phyloP scores from a whole-genome alignment of 2,888 invertebrate species.

The Ochropleura plecta region DNA sequence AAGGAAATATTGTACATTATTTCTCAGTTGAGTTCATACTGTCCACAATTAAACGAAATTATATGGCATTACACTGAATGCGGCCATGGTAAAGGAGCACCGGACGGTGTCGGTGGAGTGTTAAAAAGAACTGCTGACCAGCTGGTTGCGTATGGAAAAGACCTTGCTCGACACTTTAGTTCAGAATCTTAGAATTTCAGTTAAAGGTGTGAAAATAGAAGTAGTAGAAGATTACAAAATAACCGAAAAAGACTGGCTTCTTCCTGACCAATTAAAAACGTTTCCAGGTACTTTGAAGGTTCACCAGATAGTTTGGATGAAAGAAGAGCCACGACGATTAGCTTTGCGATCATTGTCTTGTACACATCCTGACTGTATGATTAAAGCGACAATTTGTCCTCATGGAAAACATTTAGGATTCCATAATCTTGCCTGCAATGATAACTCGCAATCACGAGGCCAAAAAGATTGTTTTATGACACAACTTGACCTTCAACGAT shows the following conservation, averaged over 20 bases:
- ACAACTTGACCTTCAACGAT: constrained; percentile 7
- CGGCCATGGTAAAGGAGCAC: constrained; percentile 58
- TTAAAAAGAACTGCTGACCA: constrained; percentile 44
- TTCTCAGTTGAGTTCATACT: constrained; percentile 22
- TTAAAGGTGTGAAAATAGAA: constrained; percentile 28
- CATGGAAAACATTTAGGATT: constrained; percentile 13
- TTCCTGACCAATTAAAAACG: constrained; percentile 35
- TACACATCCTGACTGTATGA: constrained; percentile 23
- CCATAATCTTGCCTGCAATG: constrained; percentile 16
- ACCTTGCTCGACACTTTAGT: constrained; percentile 27
- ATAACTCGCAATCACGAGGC: constrained; percentile 16
- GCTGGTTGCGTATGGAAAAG: constrained; percentile 18
- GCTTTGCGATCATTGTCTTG: constrained; percentile 25
- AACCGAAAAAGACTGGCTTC: constrained; percentile 38
- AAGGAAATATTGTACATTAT: constrained; percentile 35
- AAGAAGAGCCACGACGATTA: constrained; percentile 19
- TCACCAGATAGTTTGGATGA: constrained; percentile 44
- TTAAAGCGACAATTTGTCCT: constrained; percentile 8
- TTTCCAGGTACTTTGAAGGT: constrained; percentile 49
- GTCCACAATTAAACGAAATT: constrained; percentile 18
- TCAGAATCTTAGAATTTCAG: constrained; percentile 15
- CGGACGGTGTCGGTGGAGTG: constrained; percentile 49
- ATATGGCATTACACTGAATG: constrained; percentile 23
- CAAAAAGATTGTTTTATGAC: constrained; percentile 10
- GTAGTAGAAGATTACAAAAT: constrained; percentile 34